Percentiles rank a stretch among this genome's conserved stretches.
Evolutionary conservation across 2,888 invertebrate species (phyloP).

Genomic region (Rosalia funebris): DNA sequence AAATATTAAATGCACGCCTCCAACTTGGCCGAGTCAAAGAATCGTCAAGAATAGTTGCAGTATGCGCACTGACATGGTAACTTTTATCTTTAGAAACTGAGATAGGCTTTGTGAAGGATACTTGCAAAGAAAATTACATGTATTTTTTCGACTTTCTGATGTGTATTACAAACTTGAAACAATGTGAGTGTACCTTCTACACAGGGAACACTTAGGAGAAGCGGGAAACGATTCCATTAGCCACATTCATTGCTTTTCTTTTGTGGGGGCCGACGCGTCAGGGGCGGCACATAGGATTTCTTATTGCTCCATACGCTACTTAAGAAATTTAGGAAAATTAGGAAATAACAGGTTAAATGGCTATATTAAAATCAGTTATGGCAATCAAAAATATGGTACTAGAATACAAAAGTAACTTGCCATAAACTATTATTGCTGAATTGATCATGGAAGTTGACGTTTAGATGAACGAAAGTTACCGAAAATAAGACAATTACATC

Average conservation of each 20-base stretch:
- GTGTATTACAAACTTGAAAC: slow-evolving; percentile 30
- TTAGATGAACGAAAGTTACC: too few species aligned
- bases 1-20: slow-evolving; percentile 33
- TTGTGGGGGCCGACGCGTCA: slow-evolving; percentile 31
- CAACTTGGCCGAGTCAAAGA: slow-evolving; percentile 26
- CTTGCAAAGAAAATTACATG: slow-evolving; percentile 31
- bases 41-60: slow-evolving; percentile 26
- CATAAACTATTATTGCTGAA: too few species aligned
- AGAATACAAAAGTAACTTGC: too few species aligned
- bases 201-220: slow-evolving; percentile 21
- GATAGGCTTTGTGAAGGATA: slow-evolving; percentile 28
- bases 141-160: slow-evolving; percentile 35
- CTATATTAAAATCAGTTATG: too few species aligned
- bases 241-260: slow-evolving; percentile 33
- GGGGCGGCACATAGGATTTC: slow-evolving; percentile 18
- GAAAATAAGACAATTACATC: too few species aligned
- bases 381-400: too few species aligned
- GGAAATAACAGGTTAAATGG: too few species aligned
- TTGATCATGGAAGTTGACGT: too few species aligned
- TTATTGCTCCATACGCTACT: too few species aligned
- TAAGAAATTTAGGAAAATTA: too few species aligned
- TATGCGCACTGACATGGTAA: neutral
- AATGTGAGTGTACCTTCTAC: slow-evolving; percentile 30
- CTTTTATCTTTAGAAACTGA: slow-evolving; percentile 30
- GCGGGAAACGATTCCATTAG: slow-evolving; percentile 40